These are phyloP conservation scores for Mythimna loreyi DNA, from an alignment of 2,888 invertebrate genomes.

Conservation along the genomic window DNA sequence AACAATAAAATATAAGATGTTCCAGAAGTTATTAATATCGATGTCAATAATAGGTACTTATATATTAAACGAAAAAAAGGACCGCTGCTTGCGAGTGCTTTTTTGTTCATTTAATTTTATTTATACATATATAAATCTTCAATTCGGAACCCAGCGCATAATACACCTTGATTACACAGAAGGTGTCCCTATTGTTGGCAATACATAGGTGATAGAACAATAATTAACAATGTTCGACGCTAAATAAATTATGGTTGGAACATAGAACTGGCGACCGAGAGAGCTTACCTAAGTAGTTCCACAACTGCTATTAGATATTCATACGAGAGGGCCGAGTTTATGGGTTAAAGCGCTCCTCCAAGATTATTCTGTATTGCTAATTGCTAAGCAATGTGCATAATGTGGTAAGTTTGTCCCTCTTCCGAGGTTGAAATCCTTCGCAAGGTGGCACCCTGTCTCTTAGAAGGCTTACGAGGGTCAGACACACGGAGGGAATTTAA, in stretches of 20 bases:
- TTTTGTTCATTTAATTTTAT: neutral
- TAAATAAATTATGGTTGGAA: constrained; percentile 68
- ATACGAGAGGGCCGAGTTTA: constrained; percentile 66
- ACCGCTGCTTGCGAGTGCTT: neutral
- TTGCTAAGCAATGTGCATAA: constrained; percentile 48
- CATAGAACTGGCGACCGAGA: constrained; percentile 64
- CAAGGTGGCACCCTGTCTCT: constrained; percentile 18
- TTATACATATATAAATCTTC: neutral
- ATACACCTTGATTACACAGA: constrained; percentile 22
- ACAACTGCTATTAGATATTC: constrained; percentile 68
- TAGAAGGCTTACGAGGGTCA: constrained; percentile 22
- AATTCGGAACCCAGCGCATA: neutral
- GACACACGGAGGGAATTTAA: constrained; percentile 1
- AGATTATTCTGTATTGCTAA: constrained; percentile 60
- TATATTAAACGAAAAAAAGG: constrained; percentile 13
- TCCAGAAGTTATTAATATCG: constrained; percentile 11
- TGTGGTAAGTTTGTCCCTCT: constrained; percentile 41
- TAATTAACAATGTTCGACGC: constrained; percentile 64
- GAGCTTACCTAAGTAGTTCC: constrained; percentile 67
- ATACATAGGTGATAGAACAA: constrained; percentile 46
- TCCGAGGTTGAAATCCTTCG: constrained; percentile 14
- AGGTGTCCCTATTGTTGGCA: constrained; percentile 22
- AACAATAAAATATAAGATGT: constrained; percentile 7
- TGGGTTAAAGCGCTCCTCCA: constrained; percentile 52
- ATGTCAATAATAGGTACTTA: constrained; percentile 12